Evolutionary conservation across 1,140 invertebrate genomes (phyloP), one percentile per base, ranked within the genome.

Genomic region (Planococcus citri): DNA sequence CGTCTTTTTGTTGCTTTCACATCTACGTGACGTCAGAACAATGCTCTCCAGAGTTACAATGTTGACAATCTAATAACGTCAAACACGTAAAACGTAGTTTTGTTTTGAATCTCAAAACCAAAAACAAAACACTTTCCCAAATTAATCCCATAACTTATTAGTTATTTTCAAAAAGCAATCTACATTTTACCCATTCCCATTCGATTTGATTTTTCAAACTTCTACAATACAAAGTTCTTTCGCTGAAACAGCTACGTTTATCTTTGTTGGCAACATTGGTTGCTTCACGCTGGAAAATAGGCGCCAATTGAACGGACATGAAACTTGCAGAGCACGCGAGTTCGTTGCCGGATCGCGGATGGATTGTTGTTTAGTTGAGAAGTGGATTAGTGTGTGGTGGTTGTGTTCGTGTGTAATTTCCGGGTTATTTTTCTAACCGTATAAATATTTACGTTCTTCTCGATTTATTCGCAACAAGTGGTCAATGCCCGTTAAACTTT

Each of bases 381-480:
- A 27, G 60, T 64, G 22, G 60, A 64, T 27, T 64, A 27, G 60
- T 64, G 60, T 64, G 21, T 17, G 60, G 60, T 64, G 60, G 60
- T 64, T 25, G 60, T 64, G 60, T 64, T 22, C 24, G 60, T 64
- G 22, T 25, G 60, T 25, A 25, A 24, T 64, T 64, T 25, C 3
- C 9, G 4, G 10, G 60, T 64, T 64, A 64, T 9, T 64, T 10
- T 9, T 24, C 24, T 24, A 24, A 27, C 25, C 25, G 24, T 64
- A 20, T 64, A 10, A 64, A 64, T 64, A 64, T 64, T 64, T 64
- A 64, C 60, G 60, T 64, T 64, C 22, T 64, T 4, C 25, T 25
- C 60, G 60, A 21, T 64, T 64, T 20, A 21, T 25, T 64, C 24
- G 60, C 60, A 64, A 64, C 60, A 64, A 64, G 60, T 64, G 60